A percentile compares a stretch with the other conserved stretches of the same genome.
These are phyloP conservation scores for Manduca sexta DNA, from an alignment of 1,140 invertebrate species.

Conservation along the genomic window DNA sequence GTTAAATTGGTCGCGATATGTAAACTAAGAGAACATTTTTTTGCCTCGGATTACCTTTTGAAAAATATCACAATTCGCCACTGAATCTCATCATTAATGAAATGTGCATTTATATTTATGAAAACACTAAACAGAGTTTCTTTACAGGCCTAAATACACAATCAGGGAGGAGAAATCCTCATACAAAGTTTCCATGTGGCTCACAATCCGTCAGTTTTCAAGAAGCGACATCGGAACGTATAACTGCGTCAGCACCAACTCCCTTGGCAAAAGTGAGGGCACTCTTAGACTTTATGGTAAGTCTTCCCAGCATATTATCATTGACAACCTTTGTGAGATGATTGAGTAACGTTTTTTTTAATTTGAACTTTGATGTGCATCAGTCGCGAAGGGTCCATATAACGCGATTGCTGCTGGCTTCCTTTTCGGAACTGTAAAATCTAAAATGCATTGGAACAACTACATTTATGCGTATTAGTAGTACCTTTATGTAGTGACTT, in stretches of 20 bases:
- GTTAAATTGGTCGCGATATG: too few relatives aligned
- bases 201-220: conserved; percentile 86
- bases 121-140: neutral
- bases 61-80: too few relatives aligned
- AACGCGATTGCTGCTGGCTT: too few relatives aligned
- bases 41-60: too few relatives aligned
- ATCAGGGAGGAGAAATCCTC: conserved; percentile 84
- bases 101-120: neutral
- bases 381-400: too few relatives aligned
- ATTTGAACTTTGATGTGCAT: too few relatives aligned
- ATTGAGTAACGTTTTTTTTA: neutral
- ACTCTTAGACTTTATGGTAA: conserved; percentile 90
- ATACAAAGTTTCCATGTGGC: conserved; percentile 89
- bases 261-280: conserved; percentile 88
- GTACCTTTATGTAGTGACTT: too few relatives aligned
- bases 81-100: too few relatives aligned
- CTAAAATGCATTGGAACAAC: too few relatives aligned
- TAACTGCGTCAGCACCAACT: conserved; percentile 93
- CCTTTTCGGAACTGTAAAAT: too few relatives aligned
- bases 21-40: too few relatives aligned
- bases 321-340: neutral
- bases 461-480: too few relatives aligned
- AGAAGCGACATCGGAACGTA: conserved; percentile 89
- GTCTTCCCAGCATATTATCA: conserved; percentile 30
- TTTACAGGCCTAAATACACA: conserved; percentile 83